Evolutionary conservation across 2,888 invertebrate species (phyloP).

Genomic region (Drosophila leonis): DNA sequence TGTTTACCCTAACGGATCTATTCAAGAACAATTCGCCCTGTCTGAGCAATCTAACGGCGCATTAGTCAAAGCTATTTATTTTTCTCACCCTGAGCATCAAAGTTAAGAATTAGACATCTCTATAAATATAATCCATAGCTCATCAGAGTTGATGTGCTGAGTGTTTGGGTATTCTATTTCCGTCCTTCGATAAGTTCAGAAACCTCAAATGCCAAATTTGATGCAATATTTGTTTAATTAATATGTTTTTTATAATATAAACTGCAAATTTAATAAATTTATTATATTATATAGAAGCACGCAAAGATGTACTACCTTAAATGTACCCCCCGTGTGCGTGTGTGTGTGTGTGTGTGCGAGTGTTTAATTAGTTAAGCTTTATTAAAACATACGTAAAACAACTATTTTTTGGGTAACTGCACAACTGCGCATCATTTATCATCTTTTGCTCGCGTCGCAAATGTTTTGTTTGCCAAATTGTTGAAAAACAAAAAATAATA

Average conservation of each 20-base stretch:
- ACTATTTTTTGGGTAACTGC: slow-evolving; percentile 65
- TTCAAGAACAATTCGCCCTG: slow-evolving; percentile 91
- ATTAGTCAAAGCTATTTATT: slow-evolving; percentile 29
- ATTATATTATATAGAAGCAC: slow-evolving; percentile 53
- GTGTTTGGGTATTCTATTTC: slow-evolving; percentile 31
- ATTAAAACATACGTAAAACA: slow-evolving; percentile 73
- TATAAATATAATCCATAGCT: slow-evolving; percentile 33
- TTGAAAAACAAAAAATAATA: slow-evolving; percentile 38
- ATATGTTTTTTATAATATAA: slow-evolving; percentile 59
- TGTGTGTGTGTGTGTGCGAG: slow-evolving; percentile 12
- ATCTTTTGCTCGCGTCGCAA: slow-evolving; percentile 62
- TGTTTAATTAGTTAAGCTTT: slow-evolving; percentile 78
- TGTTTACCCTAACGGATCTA: slow-evolving; percentile 88
- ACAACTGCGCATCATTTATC: slow-evolving; percentile 79
- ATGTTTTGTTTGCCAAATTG: slow-evolving; percentile 65
- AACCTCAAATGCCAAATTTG: slow-evolving; percentile 45
- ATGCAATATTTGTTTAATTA: slow-evolving; percentile 66
- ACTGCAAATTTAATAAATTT: slow-evolving; percentile 70
- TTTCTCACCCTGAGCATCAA: slow-evolving; percentile 28
- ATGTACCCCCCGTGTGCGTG: neutral
- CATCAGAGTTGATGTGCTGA: slow-evolving; percentile 29
- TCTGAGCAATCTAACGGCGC: slow-evolving; percentile 87
- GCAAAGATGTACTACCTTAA: slow-evolving; percentile 38
- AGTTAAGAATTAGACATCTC: slow-evolving; percentile 16
- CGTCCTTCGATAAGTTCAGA: slow-evolving; percentile 71